phyloP scores from a whole-genome alignment of 2,888 invertebrate genomes.

The Drosophila parthenogenetica region DNA sequence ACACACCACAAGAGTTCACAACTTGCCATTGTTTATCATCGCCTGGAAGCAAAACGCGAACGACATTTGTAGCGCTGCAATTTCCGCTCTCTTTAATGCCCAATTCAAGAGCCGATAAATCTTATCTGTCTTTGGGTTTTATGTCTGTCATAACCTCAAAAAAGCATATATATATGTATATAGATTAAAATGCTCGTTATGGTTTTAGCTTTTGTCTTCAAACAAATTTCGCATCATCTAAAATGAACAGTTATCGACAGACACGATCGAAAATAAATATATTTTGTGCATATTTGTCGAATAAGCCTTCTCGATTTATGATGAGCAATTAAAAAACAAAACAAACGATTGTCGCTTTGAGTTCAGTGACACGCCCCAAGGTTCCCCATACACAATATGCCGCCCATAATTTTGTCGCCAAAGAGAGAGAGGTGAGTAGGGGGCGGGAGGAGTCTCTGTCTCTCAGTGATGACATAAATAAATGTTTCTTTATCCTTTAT shows the following conservation, averaged over 20 bases:
- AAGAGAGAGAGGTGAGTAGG: not conserved
- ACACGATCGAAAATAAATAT: not conserved
- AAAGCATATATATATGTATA: conserved; percentile 1
- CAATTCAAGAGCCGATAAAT: conserved; percentile 27
- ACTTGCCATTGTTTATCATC: conserved; percentile 33
- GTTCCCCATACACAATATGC: not conserved
- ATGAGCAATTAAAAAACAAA: not conserved
- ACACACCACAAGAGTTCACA: conserved; percentile 19
- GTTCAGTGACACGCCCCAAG: conserved; percentile 23
- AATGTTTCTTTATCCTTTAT: conserved; percentile 21
- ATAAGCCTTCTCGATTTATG: conserved; percentile 6
- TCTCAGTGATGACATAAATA: conserved; percentile 14
- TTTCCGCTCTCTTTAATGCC: conserved; percentile 35
- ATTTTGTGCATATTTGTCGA: not conserved
- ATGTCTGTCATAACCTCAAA: conserved; percentile 16
- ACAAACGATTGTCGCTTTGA: conserved; percentile 10
- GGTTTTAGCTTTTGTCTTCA: conserved; percentile 2
- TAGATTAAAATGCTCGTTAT: not conserved
- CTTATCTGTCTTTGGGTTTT: conserved; percentile 16
- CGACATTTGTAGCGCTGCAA: conserved; percentile 35
- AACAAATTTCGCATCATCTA: conserved; percentile 1
- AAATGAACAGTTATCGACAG: not conserved
- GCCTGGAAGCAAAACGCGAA: conserved; percentile 22
- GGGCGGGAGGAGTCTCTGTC: not conserved
- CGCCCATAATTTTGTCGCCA: conserved; percentile 1